Conservation (phyloP, 2,113 vertebrate species). For the Dascyllus trimaculatus region DNA sequence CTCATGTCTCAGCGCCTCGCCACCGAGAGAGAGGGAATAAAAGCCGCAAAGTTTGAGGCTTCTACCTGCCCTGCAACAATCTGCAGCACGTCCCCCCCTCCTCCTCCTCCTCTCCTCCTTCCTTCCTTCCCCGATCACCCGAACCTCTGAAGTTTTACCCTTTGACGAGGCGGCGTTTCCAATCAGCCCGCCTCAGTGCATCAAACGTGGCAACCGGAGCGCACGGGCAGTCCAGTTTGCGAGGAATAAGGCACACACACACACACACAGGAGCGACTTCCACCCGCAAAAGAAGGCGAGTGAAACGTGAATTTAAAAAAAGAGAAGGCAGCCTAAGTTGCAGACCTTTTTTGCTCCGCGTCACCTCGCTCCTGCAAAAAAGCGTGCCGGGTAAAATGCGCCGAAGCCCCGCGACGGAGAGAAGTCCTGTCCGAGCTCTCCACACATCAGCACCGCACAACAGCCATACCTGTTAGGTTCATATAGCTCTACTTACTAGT, state of each 20-base stretch:
- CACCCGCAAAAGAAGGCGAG: background rate
- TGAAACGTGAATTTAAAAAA: conserved; percentile 24
- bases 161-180: conserved; percentile 28
- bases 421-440: conserved; percentile 25
- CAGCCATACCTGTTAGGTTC: conserved; percentile 43
- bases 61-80: background rate
- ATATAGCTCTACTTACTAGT: conserved; percentile 67
- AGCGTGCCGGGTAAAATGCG: conserved; percentile 5
- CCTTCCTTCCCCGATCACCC: background rate
- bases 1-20: too few relatives aligned
- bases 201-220: conserved; percentile 20
- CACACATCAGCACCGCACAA: conserved; percentile 1
- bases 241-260: background rate
- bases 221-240: background rate
- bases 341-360: conserved; percentile 48
- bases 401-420: conserved; percentile 22
- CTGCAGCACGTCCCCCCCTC: conserved; percentile 18
- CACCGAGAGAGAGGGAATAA: background rate
- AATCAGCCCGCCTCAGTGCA: conserved; percentile 19
- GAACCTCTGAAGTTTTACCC: conserved; percentile 66
- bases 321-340: conserved; percentile 57
- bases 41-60: conserved; percentile 33
- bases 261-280: background rate
- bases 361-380: conserved; percentile 17
- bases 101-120: too few relatives aligned